Percentiles rank a stretch among this genome's conserved stretches.
Evolutionary conservation across 2,888 invertebrate genomes (phyloP).

Genomic region (Chloroclystis v-ata): DNA sequence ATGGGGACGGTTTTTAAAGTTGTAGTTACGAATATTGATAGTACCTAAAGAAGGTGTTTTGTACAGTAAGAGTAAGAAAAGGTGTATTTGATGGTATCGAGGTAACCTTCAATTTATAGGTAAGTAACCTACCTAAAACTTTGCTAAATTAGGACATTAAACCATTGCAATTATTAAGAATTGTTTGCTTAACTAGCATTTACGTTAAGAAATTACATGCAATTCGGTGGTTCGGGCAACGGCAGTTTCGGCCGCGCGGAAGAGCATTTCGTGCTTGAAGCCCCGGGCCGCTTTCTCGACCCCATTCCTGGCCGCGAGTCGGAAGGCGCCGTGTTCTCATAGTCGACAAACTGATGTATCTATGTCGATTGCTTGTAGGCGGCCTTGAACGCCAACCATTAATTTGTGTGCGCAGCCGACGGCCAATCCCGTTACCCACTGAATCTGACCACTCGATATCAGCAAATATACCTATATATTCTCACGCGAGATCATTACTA

Average conservation of each 20-base stretch:
- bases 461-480: constrained; percentile 38
- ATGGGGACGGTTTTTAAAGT: no score
- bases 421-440: constrained; percentile 67
- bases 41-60: no score
- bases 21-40: no score
- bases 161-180: constrained; percentile 19
- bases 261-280: constrained; percentile 32
- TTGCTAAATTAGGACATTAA: no score
- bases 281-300: constrained; percentile 65
- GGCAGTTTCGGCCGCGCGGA: constrained; percentile 27
- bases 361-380: constrained; percentile 75
- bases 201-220: constrained; percentile 35
- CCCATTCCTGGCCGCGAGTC: constrained; percentile 64
- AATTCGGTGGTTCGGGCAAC: constrained; percentile 26
- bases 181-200: constrained; percentile 41
- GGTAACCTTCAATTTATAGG: no score
- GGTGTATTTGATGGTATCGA: no score
- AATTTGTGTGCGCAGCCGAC: constrained; percentile 74
- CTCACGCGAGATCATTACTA: constrained; percentile 21
- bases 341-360: constrained; percentile 73
- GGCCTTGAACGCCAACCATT: constrained; percentile 74
- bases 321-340: constrained; percentile 69
- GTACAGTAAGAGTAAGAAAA: no score
- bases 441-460: constrained; percentile 59
- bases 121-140: no score